Percentiles rank a stretch among this genome's conserved stretches.
Evolutionary conservation across 2,113 vertebrate genomes (phyloP).

Genomic region (pig (Sus scrofa)): DNA sequence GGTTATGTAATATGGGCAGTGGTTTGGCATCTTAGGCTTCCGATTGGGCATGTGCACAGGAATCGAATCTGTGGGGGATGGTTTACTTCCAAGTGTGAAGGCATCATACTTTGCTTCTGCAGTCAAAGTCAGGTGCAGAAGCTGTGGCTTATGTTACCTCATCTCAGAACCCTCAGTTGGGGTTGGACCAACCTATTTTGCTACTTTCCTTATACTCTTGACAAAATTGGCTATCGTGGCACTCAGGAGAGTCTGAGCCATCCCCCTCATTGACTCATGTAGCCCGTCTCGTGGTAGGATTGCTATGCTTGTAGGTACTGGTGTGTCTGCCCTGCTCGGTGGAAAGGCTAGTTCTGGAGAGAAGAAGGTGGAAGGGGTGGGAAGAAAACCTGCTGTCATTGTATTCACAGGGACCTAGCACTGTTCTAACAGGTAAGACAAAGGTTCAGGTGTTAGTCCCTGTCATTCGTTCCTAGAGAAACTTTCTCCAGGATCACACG

Average conservation of each 20-base stretch:
- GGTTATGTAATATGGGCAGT: background rate
- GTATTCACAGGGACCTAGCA: background rate
- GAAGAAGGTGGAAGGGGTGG: background rate
- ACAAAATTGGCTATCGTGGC: background rate
- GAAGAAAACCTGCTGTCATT: background rate
- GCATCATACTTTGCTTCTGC: background rate
- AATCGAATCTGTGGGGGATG: background rate
- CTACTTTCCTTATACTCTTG: no score
- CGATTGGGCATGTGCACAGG: background rate
- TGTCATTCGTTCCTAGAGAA: background rate
- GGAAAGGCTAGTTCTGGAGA: background rate
- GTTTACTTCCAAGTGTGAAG: background rate
- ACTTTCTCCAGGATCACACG: background rate
- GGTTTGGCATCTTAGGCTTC: background rate
- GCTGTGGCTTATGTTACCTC: background rate
- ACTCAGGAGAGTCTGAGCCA: background rate
- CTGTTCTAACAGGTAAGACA: background rate
- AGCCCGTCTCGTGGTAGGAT: background rate
- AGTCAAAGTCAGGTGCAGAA: slow-evolving; percentile 4
- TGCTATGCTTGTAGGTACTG: background rate
- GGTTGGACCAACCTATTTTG: background rate
- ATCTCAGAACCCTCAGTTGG: background rate
- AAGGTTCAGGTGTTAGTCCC: background rate
- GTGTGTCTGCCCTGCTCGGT: background rate
- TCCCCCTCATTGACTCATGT: background rate